Evolutionary conservation across 2,797 vertebrate species (phyloP).

Genomic region (Sarcoramphus papa): DNA sequence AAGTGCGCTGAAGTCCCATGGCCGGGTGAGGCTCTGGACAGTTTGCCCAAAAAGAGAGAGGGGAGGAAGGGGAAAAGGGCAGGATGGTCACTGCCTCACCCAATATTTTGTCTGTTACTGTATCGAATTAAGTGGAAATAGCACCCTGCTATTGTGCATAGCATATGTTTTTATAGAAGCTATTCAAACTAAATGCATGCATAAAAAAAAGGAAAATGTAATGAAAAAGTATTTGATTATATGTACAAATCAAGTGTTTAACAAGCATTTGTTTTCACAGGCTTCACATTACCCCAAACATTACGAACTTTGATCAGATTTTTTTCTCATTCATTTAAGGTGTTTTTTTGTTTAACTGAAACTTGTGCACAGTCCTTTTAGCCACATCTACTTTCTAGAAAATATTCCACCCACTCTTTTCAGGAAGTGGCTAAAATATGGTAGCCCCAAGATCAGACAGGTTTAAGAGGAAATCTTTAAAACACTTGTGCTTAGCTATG

Average conservation of each 20-base stretch:
- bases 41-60: background rate
- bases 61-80: background rate
- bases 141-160: background rate
- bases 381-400: background rate
- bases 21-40: background rate
- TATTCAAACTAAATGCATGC: background rate
- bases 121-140: background rate
- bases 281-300: background rate
- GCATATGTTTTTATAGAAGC: background rate
- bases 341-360: background rate
- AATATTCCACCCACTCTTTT: background rate
- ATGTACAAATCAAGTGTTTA: background rate
- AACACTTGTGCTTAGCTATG: background rate
- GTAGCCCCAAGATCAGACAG: background rate
- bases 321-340: background rate
- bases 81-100: background rate
- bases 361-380: background rate
- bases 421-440: background rate
- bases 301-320: background rate
- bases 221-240: background rate
- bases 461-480: background rate
- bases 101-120: background rate
- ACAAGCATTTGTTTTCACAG: background rate
- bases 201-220: background rate
- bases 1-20: background rate